Evolutionary conservation across 2,113 vertebrate genomes (phyloP).

Genomic region (Tyrannus savana): DNA sequence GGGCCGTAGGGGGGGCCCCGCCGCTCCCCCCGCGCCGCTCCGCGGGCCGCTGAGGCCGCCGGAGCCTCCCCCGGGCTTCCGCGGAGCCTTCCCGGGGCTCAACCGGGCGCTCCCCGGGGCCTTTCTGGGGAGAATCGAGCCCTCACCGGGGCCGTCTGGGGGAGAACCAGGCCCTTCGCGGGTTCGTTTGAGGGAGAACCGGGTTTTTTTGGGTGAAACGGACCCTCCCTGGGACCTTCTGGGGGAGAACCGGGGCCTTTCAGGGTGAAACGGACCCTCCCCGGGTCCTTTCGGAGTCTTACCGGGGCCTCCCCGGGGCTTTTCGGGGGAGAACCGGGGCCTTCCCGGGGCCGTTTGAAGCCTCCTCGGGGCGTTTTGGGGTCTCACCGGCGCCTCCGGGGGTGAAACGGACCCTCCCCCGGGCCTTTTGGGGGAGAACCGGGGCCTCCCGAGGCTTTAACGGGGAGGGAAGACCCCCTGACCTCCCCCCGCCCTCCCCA

Average conservation of each 20-base stretch:
- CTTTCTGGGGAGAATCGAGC: not conserved
- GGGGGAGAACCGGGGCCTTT: not conserved
- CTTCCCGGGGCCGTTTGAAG: not conserved
- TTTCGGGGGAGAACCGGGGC: too few relatives aligned
- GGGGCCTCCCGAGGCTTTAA: not conserved
- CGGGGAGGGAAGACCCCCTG: not conserved
- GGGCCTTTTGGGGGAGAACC: not conserved
- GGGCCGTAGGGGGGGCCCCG: not conserved
- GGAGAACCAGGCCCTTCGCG: not conserved
- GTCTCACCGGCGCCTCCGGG: too few relatives aligned
- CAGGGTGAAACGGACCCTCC: not conserved
- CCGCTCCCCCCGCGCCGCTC: not conserved
- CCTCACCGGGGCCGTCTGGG: not conserved
- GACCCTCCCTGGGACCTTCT: not conserved
- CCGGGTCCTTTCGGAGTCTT: too few relatives aligned
- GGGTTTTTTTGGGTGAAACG: too few relatives aligned
- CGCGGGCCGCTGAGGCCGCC: not conserved
- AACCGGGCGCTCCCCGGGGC: not conserved
- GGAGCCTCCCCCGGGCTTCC: not conserved
- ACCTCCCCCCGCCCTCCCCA: too few relatives aligned
- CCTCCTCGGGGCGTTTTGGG: not conserved
- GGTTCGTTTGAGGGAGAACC: too few relatives aligned
- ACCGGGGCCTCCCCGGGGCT: not conserved
- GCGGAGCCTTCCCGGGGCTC: not conserved
- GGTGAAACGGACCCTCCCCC: not conserved